phyloP scores from a whole-genome alignment of 1,140 invertebrate genomes.

The Akabosia matsudoensis region DNA sequence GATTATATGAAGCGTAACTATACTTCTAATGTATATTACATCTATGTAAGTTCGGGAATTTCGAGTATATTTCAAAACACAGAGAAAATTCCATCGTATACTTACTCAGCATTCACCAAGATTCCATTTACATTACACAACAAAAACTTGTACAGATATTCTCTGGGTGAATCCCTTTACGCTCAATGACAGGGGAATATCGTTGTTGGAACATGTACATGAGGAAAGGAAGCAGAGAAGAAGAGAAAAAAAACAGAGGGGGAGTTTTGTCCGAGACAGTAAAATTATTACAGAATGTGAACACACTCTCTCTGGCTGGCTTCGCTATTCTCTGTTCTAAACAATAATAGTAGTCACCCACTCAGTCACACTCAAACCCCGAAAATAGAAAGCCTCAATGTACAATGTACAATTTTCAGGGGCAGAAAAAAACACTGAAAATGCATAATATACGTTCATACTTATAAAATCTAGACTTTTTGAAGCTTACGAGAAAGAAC shows the following conservation, averaged over 20 bases:
- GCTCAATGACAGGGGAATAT: neutral
- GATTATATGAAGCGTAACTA: neutral
- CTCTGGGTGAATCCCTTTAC: neutral
- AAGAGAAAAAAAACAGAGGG: neutral
- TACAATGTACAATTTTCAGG: too few species aligned
- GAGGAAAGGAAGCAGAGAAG: neutral
- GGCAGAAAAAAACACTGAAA: too few species aligned
- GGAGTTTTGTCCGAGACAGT: neutral
- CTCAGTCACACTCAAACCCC: too few species aligned
- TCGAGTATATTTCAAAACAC: too few species aligned
- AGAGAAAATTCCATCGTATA: too few species aligned
- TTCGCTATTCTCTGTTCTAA: neutral
- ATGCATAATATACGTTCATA: too few species aligned
- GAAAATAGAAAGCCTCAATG: too few species aligned
- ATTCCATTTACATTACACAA: neutral
- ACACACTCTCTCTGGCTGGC: neutral
- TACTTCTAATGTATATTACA: neutral
- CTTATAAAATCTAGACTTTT: too few species aligned
- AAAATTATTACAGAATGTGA: too few species aligned
- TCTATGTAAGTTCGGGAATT: neutral
- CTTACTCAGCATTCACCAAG: too few species aligned
- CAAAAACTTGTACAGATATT: neutral
- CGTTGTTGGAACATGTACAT: neutral
- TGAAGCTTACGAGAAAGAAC: too few species aligned
- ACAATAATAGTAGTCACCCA: too few species aligned